Evolutionary conservation across 2,113 vertebrate genomes (phyloP).

Genomic region (Galbula dea): DNA sequence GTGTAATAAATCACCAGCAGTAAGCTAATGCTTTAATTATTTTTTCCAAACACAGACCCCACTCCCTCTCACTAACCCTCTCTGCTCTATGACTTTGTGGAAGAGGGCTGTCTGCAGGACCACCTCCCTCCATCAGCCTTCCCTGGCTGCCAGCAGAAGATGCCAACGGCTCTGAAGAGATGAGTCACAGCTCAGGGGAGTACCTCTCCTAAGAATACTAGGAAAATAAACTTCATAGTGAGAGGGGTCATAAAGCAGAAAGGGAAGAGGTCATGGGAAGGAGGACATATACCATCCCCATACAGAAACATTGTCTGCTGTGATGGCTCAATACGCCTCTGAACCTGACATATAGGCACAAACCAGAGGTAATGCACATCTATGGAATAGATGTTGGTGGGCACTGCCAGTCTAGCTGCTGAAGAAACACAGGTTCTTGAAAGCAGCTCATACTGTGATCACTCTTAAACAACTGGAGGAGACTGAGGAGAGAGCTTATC

Average conservation of each 20-base stretch:
- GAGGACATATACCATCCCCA: not conserved
- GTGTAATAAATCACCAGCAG: constrained; percentile 34
- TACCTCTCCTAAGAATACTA: not conserved
- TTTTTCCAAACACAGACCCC: not conserved
- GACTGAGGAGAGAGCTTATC: no score
- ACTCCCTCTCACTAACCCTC: not conserved
- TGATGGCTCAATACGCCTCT: not conserved
- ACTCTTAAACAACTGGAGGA: not conserved
- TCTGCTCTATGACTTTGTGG: not conserved
- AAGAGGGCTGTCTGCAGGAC: constrained; percentile 9
- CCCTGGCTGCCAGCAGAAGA: not conserved
- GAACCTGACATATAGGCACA: not conserved
- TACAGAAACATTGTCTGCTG: accelerated
- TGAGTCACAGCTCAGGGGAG: not conserved
- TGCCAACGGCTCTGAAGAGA: not conserved
- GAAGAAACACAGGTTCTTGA: not conserved
- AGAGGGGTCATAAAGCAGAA: not conserved
- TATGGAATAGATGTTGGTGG: not conserved
- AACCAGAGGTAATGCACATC: not conserved
- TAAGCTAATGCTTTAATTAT: not conserved
- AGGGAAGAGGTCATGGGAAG: not conserved
- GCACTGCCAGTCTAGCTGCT: not conserved
- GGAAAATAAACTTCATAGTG: not conserved
- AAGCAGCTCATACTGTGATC: not conserved
- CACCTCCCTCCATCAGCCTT: not conserved